A percentile compares a stretch with the other conserved stretches of the same genome.
These are phyloP conservation scores for Trichechus manatus DNA, from an alignment of 2,113 vertebrate species.

Conservation along the genomic window DNA sequence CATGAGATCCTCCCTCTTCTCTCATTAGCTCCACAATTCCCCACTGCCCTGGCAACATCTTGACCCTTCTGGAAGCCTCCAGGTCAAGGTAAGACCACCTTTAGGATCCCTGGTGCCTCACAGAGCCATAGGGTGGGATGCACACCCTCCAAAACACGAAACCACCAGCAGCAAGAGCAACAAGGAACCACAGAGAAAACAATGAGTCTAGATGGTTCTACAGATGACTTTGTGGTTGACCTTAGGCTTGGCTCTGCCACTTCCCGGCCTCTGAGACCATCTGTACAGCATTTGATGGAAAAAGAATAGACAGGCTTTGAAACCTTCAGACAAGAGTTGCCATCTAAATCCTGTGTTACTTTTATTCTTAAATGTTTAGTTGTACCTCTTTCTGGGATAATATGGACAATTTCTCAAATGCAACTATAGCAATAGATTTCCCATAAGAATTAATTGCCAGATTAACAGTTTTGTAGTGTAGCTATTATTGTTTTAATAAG, in stretches of 20 bases:
- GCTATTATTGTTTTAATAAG: slow-evolving; percentile 64
- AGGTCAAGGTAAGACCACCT: neutral
- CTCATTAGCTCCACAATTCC: neutral
- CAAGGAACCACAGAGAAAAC: neutral
- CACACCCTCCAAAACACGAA: neutral
- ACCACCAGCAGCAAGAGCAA: neutral
- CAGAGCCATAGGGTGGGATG: accelerated
- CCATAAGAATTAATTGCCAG: slow-evolving; percentile 61
- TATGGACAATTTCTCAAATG: slow-evolving; percentile 59
- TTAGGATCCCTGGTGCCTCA: neutral
- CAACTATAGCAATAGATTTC: slow-evolving; percentile 58
- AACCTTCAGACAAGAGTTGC: slow-evolving; percentile 1
- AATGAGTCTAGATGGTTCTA: accelerated
- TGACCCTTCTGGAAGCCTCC: neutral
- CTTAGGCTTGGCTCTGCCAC: neutral
- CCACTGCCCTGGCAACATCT: neutral
- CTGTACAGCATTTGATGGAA: neutral
- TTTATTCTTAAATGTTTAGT: slow-evolving; percentile 51
- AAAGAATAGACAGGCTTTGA: neutral
- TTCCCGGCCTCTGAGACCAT: neutral
- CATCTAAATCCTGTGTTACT: neutral
- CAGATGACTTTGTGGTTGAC: neutral
- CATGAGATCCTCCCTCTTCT: too few species aligned
- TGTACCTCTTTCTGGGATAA: slow-evolving; percentile 40
- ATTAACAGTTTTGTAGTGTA: slow-evolving; percentile 27